Percentiles rank a stretch among this genome's conserved stretches.
Evolutionary conservation across 37 sponge, comb jelly and placozoan species (phyloP).

Genomic region (Cladorhizidae sp.): DNA sequence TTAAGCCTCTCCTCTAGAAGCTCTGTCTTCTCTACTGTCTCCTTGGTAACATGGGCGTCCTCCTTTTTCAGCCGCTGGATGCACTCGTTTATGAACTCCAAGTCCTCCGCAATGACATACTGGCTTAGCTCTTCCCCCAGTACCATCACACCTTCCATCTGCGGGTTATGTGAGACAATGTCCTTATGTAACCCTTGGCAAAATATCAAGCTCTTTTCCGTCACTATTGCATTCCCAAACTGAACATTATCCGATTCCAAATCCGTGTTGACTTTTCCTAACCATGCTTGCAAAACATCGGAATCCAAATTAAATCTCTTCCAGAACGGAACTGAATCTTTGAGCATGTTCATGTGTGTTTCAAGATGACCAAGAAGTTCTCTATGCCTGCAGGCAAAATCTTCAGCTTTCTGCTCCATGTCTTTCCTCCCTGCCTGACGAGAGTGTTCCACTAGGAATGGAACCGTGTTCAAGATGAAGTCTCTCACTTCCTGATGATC

Average conservation of each 20-base stretch:
- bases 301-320: slow-evolving; percentile 35
- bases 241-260: slow-evolving; percentile 28
- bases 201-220: slow-evolving; percentile 33
- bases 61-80: slow-evolving; percentile 10
- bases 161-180: slow-evolving; percentile 3
- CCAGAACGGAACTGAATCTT: slow-evolving; percentile 71
- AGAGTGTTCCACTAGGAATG: slow-evolving; percentile 61
- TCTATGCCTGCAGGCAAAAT: slow-evolving; percentile 17
- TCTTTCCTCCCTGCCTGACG: slow-evolving; percentile 12
- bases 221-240: slow-evolving; percentile 37
- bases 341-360: slow-evolving; percentile 17
- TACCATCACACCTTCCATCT: neutral
- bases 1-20: slow-evolving; percentile 47
- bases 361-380: neutral
- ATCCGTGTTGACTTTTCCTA: slow-evolving; percentile 12
- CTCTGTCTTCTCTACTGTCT: slow-evolving; percentile 2
- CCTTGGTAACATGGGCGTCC: slow-evolving; percentile 7
- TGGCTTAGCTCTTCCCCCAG: slow-evolving; percentile 2
- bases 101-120: slow-evolving; percentile 30
- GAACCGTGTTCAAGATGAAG: slow-evolving; percentile 31
- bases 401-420: slow-evolving; percentile 12
- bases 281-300: slow-evolving; percentile 21
- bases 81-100: slow-evolving; percentile 12
- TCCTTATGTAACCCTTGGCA: slow-evolving; percentile 22
- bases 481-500: slow-evolving; percentile 24